A percentile compares a stretch with the other conserved stretches of the same genome.
These are phyloP conservation scores for Stictonetta naevosa DNA, from an alignment of 2,113 vertebrate genomes.

Conservation along the genomic window DNA sequence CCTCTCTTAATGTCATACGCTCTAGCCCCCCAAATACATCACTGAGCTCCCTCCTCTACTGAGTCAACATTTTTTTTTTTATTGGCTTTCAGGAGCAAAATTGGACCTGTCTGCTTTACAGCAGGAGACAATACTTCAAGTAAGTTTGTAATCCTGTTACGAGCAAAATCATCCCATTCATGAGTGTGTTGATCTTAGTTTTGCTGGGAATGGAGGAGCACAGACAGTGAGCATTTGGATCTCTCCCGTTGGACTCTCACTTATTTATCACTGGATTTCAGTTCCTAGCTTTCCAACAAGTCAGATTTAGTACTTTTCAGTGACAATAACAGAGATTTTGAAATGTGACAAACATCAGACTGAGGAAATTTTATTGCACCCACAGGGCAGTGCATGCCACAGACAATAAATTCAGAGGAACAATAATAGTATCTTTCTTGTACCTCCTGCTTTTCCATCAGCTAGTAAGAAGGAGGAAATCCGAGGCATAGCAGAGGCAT, in stretches of 20 bases:
- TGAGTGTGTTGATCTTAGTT: not conserved
- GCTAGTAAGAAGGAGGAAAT: not conserved
- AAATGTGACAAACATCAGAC: constrained; percentile 21
- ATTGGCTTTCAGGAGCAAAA: not conserved
- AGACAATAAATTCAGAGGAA: constrained; percentile 22
- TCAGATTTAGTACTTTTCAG: not conserved
- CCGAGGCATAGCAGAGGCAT: not conserved
- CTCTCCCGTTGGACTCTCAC: not conserved
- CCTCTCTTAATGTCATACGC: not conserved
- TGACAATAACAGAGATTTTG: not conserved
- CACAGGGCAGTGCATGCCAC: not conserved
- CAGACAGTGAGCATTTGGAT: too few species aligned
- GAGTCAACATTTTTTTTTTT: not conserved
- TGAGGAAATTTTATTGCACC: not conserved
- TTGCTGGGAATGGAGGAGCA: not conserved
- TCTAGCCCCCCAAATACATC: not conserved
- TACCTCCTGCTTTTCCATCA: constrained; percentile 11
- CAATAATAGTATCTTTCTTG: constrained; percentile 1
- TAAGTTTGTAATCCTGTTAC: not conserved
- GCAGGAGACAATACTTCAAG: not conserved
- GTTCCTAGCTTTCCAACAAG: not conserved
- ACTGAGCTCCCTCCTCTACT: not conserved
- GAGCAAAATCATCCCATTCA: not conserved
- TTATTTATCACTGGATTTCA: not conserved
- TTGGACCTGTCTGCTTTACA: not conserved